Base-by-base conservation (phyloP, 1,140 invertebrate species). In the Scaptodrosophila lebanonensis region DNA sequence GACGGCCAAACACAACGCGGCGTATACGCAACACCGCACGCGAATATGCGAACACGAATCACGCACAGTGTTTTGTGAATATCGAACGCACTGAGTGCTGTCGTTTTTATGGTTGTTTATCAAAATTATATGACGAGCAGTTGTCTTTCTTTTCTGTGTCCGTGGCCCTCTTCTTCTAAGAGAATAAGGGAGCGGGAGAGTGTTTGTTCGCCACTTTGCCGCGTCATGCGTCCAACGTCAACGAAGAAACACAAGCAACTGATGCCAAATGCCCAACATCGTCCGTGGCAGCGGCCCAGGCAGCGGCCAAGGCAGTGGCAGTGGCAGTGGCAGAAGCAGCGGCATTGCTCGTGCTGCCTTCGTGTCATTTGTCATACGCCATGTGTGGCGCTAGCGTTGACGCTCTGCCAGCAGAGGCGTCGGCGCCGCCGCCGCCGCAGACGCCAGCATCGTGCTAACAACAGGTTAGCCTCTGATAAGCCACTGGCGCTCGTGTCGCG, bases 391-490 rank as follows among this genome's bases (percentile, higher is more conserved):
- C 9, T 20, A 27, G 38, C 48, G 13, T 12, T 33, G 44, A 11
- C 44, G 36, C 22, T 6, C 29, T n/a, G 29, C n/a, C 33, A 22
- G 8, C 43, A 17, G 13, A 33, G 17, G 8, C 18, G 8, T 15
- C 30, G 3, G 36, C 32, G 16, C 18, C 50, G 50, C 15, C 49
- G 15, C 20, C 49, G 15, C 20, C 30, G 9, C 38, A 20, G 20
- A 9, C 36, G 38, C 27, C 44, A 11, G 32, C 38, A 25, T 33
- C 47, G 13, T 27, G 53, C 63, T 58, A 70, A 65, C 75, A 82
- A 79, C 73, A 79, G 73, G 73, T 77, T 77, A 73, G 44, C 48
- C 35, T 50, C 73, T 77, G 73, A 77, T 77, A 77, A 77, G 73
- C n/a, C n/a, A n/a, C n/a, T n/a, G n/a, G n/a, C 45, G 29, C 45